Percentiles rank a stretch among this genome's conserved stretches.
phyloP scores from a whole-genome alignment of 2,797 vertebrate species.

The Characodon lateralis region DNA sequence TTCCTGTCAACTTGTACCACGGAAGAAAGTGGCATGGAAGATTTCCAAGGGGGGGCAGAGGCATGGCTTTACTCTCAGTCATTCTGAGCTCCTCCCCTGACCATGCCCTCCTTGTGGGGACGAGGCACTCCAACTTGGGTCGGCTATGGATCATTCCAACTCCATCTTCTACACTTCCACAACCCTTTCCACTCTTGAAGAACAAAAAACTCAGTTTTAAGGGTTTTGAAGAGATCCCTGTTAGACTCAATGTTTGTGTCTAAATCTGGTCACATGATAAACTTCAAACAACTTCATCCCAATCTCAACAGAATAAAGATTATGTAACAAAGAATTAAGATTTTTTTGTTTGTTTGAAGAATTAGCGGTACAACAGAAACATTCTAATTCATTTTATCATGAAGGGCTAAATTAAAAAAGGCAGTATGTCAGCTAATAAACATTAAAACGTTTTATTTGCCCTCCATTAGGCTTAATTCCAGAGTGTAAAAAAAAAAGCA shows the following conservation, averaged over 20 bases:
- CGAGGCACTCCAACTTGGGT: slow-evolving; percentile 58
- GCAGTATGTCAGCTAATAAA: background rate
- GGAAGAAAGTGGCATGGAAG: slow-evolving; percentile 43
- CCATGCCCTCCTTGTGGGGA: slow-evolving; percentile 43
- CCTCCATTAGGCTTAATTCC: background rate
- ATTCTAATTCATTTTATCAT: background rate
- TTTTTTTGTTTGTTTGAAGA: background rate
- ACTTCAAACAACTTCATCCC: background rate
- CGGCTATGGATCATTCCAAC: slow-evolving; percentile 15
- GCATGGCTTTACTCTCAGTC: slow-evolving; percentile 22
- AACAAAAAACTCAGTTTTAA: slow-evolving; percentile 17
- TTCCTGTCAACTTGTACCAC: slow-evolving; percentile 55
- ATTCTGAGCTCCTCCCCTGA: slow-evolving; percentile 59
- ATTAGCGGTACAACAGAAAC: background rate
- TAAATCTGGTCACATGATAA: background rate
- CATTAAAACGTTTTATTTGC: background rate
- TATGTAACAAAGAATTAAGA: background rate
- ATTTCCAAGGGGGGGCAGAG: slow-evolving; percentile 29
- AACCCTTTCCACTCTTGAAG: slow-evolving; percentile 39
- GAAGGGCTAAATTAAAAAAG: background rate
- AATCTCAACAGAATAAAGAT: background rate
- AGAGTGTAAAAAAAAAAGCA: background rate
- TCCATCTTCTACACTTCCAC: slow-evolving; percentile 18
- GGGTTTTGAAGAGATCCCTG: background rate
- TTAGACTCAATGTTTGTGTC: background rate